Percentiles rank a stretch among this genome's conserved stretches.
These are phyloP conservation scores for Drosophila mettleri DNA, from an alignment of 2,888 invertebrate genomes.

Conservation along the genomic window DNA sequence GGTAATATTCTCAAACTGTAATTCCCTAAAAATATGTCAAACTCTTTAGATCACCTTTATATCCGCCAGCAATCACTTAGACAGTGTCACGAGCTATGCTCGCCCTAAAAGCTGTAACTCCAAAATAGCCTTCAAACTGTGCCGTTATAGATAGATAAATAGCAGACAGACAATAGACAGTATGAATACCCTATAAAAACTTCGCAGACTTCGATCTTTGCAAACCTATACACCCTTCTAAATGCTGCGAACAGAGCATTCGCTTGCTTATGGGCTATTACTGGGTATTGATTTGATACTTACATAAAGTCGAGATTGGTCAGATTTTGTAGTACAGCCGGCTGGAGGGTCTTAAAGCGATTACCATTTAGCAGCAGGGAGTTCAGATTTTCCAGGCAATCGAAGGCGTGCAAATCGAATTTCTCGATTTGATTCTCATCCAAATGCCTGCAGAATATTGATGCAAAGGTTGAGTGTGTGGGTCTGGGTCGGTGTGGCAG, in stretches of 20 bases:
- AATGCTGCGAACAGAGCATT: background rate
- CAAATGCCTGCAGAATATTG: slow-evolving; percentile 82
- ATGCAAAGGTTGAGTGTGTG: slow-evolving; percentile 2
- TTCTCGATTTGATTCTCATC: slow-evolving; percentile 85
- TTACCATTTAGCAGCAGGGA: slow-evolving; percentile 85
- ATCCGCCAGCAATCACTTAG: no score
- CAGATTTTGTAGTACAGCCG: slow-evolving; percentile 83
- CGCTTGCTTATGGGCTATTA: background rate
- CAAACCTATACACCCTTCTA: background rate
- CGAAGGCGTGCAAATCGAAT: slow-evolving; percentile 85
- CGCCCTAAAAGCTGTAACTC: no score
- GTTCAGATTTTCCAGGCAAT: slow-evolving; percentile 84
- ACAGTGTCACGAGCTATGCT: background rate
- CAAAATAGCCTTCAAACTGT: background rate
- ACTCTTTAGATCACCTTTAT: no score
- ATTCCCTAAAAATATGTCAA: no score
- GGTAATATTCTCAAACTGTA: background rate
- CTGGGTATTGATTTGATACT: slow-evolving; percentile 64
- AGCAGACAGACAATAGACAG: background rate
- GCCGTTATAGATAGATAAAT: background rate
- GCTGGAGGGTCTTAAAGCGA: slow-evolving; percentile 84
- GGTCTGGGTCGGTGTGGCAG: background rate
- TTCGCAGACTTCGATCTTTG: background rate
- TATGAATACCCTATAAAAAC: background rate
- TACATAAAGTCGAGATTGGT: slow-evolving; percentile 85